Evolutionary conservation across 2,113 vertebrate genomes (phyloP).

Genomic region (Crotalus viridis): DNA sequence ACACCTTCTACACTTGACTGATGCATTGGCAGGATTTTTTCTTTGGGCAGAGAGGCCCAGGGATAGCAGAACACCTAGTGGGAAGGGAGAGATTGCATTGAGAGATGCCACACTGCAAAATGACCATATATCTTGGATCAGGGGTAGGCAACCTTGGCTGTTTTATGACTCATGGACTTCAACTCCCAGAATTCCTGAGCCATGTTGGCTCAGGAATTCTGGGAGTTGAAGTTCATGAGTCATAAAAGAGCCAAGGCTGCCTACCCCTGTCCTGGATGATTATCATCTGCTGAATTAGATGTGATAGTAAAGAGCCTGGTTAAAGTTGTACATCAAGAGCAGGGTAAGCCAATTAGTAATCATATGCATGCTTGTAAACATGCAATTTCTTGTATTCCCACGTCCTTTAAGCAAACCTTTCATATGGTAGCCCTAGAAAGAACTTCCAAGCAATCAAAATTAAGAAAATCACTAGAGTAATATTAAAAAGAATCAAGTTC

Average conservation of each 20-base stretch:
- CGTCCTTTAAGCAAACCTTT: neutral
- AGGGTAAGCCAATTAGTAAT: neutral
- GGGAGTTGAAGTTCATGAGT: no score
- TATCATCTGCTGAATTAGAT: neutral
- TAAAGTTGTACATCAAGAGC: neutral
- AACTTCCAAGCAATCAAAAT: neutral
- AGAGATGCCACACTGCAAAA: neutral
- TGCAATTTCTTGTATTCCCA: neutral
- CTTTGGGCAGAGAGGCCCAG: slow-evolving; percentile 70
- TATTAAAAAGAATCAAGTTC: neutral
- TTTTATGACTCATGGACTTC: no score
- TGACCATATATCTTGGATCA: neutral
- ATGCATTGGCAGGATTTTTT: slow-evolving; percentile 81
- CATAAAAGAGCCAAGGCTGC: no score
- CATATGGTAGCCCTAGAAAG: neutral
- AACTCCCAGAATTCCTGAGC: no score
- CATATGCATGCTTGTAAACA: neutral
- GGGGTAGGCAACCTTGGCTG: no score
- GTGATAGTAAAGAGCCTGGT: neutral
- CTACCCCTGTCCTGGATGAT: no score
- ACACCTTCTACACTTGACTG: slow-evolving; percentile 79
- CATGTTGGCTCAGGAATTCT: no score
- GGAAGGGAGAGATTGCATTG: neutral
- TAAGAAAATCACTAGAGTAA: neutral
- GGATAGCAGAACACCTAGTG: slow-evolving; percentile 75